Conservation (phyloP, 2,888 invertebrate genomes). For the Lacanobia wlatinum region DNA sequence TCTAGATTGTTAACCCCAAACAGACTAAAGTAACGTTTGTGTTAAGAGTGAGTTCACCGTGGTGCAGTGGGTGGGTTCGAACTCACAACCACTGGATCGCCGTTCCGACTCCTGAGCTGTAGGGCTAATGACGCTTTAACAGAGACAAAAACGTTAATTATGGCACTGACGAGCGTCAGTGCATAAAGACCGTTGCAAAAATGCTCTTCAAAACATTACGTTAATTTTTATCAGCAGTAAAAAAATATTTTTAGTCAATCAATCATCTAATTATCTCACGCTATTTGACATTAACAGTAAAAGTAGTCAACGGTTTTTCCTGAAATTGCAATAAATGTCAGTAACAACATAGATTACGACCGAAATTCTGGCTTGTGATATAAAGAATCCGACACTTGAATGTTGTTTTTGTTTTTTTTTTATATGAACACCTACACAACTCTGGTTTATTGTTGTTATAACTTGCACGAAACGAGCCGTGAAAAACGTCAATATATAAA, state of each 20-base stretch:
- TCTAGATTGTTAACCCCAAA: constrained; percentile 25
- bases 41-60: constrained; percentile 39
- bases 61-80: constrained; percentile 49
- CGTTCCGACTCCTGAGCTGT: constrained; percentile 46
- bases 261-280: not conserved
- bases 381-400: constrained; percentile 22
- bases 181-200: constrained; percentile 3
- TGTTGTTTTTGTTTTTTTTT: constrained; percentile 35
- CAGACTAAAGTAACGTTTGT: constrained; percentile 29
- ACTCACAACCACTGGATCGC: constrained; percentile 53
- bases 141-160: constrained; percentile 47
- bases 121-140: constrained; percentile 50
- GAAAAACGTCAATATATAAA: constrained; percentile 49
- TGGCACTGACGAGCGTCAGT: constrained; percentile 28
- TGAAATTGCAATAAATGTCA: constrained; percentile 33
- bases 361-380: constrained; percentile 25
- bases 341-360: constrained; percentile 18
- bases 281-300: not conserved
- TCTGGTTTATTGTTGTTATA: constrained; percentile 41
- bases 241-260: not conserved
- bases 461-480: constrained; percentile 27
- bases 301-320: constrained; percentile 5
- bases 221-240: not conserved
- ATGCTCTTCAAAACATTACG: constrained; percentile 20
- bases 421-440: constrained; percentile 22